These are phyloP conservation scores for Mesocentrotus franciscanus DNA, from an alignment of 53 echinoderm and acorn worm genomes.

Conservation along the genomic window DNA sequence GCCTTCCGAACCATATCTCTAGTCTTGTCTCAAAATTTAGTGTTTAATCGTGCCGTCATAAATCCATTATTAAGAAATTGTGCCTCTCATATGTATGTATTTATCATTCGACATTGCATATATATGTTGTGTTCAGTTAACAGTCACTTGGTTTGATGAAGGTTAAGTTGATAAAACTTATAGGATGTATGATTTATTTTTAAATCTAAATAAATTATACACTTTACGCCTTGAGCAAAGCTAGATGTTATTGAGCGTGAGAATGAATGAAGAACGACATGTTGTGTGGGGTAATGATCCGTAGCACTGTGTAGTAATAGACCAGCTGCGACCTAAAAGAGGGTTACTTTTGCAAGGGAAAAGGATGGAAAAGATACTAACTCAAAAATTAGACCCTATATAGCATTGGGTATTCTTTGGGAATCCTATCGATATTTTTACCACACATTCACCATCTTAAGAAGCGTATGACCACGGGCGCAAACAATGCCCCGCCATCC, in stretches of 20 bases:
- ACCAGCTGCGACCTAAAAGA: constrained; percentile 26
- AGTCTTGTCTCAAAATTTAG: background rate
- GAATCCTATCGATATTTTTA: too few species aligned
- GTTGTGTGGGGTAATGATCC: constrained; percentile 24
- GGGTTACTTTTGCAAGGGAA: background rate
- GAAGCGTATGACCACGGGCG: too few species aligned
- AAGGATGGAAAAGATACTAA: background rate
- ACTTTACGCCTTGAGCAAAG: background rate
- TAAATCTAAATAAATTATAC: background rate
- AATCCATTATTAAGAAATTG: background rate
- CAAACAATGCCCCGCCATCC: too few species aligned
- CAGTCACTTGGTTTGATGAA: background rate
- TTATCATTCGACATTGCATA: background rate
- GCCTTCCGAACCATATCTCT: background rate
- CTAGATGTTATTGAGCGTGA: background rate
- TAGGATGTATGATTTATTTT: background rate
- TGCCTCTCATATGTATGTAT: background rate
- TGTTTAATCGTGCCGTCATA: background rate
- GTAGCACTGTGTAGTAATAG: constrained; percentile 16
- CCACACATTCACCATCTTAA: too few species aligned
- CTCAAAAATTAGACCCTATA: background rate
- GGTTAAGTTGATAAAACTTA: background rate
- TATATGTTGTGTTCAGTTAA: background rate
- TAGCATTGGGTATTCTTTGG: too few species aligned
- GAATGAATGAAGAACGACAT: constrained; percentile 33